Evolutionary conservation across 2,797 vertebrate species (phyloP).

Genomic region (Nasua narica): DNA sequence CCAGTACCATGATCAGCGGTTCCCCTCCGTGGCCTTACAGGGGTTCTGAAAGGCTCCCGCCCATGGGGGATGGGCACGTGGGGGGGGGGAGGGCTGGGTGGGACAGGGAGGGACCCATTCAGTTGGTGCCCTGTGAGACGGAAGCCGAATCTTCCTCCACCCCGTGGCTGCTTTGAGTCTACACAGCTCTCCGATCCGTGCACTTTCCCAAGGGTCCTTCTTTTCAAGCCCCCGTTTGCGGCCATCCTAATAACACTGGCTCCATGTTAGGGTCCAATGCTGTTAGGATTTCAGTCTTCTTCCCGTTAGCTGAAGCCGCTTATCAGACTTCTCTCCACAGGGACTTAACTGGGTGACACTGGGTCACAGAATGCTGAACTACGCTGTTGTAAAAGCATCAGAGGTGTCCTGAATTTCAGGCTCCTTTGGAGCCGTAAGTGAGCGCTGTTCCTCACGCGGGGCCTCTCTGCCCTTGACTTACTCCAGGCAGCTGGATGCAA

Average conservation of each 20-base stretch:
- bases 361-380: neutral
- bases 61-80: neutral
- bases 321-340: neutral
- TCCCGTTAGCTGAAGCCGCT: neutral
- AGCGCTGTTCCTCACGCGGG: slow-evolving; percentile 52
- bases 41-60: neutral
- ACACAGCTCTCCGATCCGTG: neutral
- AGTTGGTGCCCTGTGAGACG: neutral
- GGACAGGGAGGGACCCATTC: too few species aligned
- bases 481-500: slow-evolving; percentile 86
- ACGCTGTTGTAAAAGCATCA: neutral
- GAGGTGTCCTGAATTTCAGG: slow-evolving; percentile 39
- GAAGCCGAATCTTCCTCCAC: neutral
- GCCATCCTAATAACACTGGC: neutral
- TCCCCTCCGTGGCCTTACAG: neutral
- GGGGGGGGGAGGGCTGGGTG: too few species aligned
- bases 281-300: neutral
- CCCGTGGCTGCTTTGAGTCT: neutral
- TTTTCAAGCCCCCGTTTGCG: neutral
- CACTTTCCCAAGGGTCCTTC: neutral
- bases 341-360: neutral
- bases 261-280: neutral
- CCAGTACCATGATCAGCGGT: neutral
- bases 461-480: slow-evolving; percentile 75
- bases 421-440: slow-evolving; percentile 64